These are phyloP conservation scores for Diuraphis noxia DNA, from an alignment of 1,140 invertebrate species.

Conservation along the genomic window DNA sequence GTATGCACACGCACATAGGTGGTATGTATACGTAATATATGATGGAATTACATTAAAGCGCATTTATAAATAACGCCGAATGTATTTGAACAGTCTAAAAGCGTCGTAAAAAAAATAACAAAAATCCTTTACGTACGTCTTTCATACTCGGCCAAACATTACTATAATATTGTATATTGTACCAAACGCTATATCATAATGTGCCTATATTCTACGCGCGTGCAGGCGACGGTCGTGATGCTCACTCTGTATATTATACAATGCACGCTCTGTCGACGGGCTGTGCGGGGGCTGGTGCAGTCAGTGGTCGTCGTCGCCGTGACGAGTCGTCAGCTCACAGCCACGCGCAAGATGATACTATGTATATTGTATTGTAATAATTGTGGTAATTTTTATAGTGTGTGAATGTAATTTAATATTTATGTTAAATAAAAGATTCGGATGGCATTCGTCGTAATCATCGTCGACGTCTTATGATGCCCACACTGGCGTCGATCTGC, in stretches of 20 bases:
- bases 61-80: background rate
- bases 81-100: slow-evolving; percentile 40
- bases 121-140: slow-evolving; percentile 18
- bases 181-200: background rate
- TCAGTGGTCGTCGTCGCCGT: too few species aligned
- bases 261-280: background rate
- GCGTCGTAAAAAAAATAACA: background rate
- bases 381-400: background rate
- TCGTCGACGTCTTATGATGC: background rate
- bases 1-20: background rate
- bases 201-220: background rate
- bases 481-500: background rate
- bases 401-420: background rate
- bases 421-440: background rate
- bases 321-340: background rate
- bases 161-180: background rate
- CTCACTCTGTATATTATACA: background rate
- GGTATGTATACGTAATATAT: background rate
- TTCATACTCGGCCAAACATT: background rate
- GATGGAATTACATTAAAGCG: slow-evolving; percentile 32
- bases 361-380: background rate
- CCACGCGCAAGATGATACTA: background rate
- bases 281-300: background rate
- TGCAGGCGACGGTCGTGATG: background rate
- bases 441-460: background rate